phyloP scores from a whole-genome alignment of 2,113 vertebrate species.

The Paradoxurus hermaphroditus region DNA sequence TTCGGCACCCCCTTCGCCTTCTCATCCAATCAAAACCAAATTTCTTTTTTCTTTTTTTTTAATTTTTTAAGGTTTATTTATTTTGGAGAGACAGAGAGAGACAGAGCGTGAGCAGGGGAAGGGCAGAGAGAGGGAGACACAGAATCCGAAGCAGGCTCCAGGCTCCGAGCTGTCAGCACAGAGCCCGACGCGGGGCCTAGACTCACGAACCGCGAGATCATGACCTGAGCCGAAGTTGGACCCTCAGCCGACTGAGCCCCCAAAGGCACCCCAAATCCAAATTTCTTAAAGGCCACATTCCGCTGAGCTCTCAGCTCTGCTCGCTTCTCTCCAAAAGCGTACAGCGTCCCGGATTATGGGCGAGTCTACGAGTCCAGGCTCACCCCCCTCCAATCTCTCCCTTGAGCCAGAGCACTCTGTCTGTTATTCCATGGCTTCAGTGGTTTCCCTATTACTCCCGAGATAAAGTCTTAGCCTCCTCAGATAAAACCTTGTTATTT shows the following conservation, averaged over 20 bases:
- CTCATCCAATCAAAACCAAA: background rate
- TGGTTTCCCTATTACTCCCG: background rate
- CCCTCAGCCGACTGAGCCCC: background rate
- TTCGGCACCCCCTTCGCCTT: background rate
- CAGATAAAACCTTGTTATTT: background rate
- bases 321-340: no score
- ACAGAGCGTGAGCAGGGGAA: background rate
- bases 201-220: background rate
- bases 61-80: background rate
- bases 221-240: background rate
- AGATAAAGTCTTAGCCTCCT: background rate
- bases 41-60: background rate
- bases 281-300: background rate
- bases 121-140: background rate
- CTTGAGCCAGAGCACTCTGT: background rate
- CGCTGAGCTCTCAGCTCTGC: background rate
- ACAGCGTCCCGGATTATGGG: background rate
- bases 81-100: background rate
- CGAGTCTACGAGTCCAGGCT: background rate
- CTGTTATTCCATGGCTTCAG: background rate
- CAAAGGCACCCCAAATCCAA: background rate
- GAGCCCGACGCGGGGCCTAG: rapidly evolving
- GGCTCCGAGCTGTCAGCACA: background rate
- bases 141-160: background rate
- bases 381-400: background rate